Evolutionary conservation across 2,797 vertebrate genomes (phyloP).

Genomic region (Xenops minutus): DNA sequence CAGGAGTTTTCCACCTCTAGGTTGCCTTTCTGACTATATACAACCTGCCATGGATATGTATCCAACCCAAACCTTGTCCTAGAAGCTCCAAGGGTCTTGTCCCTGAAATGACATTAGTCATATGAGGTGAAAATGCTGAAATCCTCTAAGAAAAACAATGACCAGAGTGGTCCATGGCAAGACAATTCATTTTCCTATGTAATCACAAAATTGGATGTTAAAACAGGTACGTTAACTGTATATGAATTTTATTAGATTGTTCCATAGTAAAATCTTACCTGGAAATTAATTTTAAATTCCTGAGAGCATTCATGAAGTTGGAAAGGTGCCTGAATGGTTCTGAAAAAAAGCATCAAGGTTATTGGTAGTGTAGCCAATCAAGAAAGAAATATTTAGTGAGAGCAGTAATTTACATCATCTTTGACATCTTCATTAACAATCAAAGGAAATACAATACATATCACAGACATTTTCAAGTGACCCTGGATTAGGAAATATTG

Average conservation of each 20-base stretch:
- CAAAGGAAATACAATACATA: background rate
- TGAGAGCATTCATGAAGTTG: background rate
- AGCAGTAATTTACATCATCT: background rate
- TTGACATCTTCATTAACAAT: background rate
- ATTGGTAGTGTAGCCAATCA: background rate
- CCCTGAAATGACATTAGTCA: background rate
- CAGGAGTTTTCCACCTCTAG: background rate
- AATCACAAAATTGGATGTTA: background rate
- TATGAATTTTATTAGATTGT: background rate
- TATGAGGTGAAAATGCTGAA: background rate
- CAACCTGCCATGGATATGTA: background rate
- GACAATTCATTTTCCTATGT: background rate
- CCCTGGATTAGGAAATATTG: background rate
- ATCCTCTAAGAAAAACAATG: background rate
- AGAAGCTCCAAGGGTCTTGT: background rate
- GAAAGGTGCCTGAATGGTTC: background rate
- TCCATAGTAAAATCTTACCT: background rate
- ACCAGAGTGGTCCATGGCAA: background rate
- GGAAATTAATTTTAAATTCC: constrained; percentile 5
- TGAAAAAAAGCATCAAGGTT: background rate
- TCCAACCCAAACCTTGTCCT: background rate
- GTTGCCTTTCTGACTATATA: background rate
- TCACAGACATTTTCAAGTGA: background rate
- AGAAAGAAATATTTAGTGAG: background rate
- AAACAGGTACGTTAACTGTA: background rate